Conservation (phyloP, 2,888 invertebrate genomes). For the Ariolimax columbianus region DNA sequence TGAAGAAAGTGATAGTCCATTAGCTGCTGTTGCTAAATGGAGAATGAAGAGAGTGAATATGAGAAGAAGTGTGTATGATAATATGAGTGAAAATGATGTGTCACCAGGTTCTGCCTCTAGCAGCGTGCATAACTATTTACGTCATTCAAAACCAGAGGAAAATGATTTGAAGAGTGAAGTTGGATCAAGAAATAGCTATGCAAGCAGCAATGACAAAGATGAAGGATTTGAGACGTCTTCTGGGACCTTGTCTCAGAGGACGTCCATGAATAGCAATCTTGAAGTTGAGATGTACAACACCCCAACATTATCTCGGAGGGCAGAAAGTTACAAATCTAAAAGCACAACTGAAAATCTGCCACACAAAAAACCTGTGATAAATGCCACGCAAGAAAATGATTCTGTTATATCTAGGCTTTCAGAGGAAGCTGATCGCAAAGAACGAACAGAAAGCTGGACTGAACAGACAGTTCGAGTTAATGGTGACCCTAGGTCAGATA, state of each 20-base stretch:
- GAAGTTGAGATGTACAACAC: conserved; percentile 68
- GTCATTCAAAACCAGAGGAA: conserved; percentile 30
- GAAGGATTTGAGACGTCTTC: conserved; percentile 77
- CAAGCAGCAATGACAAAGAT: conserved; percentile 72
- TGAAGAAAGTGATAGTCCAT: conserved; percentile 65
- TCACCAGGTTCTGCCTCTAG: neutral
- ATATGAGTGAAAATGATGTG: conserved; percentile 56
- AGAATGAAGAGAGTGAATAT: conserved; percentile 62
- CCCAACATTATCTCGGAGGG: conserved; percentile 59
- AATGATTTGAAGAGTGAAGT: conserved; percentile 67
- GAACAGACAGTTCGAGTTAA: conserved; percentile 62
- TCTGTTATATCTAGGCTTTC: conserved; percentile 54
- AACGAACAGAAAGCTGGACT: conserved; percentile 72
- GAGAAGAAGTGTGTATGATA: conserved; percentile 70
- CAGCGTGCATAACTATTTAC: conserved; percentile 21
- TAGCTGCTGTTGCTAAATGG: conserved; percentile 67
- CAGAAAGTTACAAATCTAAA: conserved; percentile 43
- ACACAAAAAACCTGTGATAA: conserved; percentile 45
- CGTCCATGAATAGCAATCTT: conserved; percentile 76
- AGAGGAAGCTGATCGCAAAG: conserved; percentile 66
- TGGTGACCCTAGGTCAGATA: conserved; percentile 52
- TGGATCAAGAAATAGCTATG: conserved; percentile 70
- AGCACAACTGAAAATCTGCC: neutral
- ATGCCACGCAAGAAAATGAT: neutral
- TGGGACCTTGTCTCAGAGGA: conserved; percentile 74